A percentile compares a stretch with the other conserved stretches of the same genome.
Evolutionary conservation across 2,113 vertebrate species (phyloP).

Genomic region (Aegypius monachus): DNA sequence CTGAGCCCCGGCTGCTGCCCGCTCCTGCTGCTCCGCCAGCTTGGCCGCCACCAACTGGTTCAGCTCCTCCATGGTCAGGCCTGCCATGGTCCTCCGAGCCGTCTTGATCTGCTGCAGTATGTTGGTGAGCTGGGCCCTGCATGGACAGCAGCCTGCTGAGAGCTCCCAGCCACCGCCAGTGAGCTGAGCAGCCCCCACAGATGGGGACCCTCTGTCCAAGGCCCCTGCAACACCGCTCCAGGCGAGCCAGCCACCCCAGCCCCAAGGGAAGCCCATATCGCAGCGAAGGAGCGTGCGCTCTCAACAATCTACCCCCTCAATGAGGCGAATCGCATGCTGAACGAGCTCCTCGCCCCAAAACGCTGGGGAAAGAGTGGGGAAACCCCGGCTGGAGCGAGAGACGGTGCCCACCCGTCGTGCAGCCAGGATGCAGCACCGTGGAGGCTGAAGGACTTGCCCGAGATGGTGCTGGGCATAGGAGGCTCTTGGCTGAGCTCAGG

Average conservation of each 20-base stretch:
- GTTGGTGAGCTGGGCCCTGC: slow-evolving; percentile 80
- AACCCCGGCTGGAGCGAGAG: not conserved
- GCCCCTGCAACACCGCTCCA: accelerated
- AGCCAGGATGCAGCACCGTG: not conserved
- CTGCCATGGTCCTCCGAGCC: slow-evolving; percentile 84
- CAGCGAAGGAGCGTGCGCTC: accelerated
- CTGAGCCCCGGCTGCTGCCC: slow-evolving; percentile 54
- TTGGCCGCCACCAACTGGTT: slow-evolving; percentile 79
- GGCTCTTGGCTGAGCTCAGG: not conserved
- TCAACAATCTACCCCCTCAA: accelerated
- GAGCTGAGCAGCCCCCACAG: accelerated
- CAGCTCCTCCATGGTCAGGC: slow-evolving; percentile 88
- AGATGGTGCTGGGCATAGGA: accelerated
- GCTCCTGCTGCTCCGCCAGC: slow-evolving; percentile 76
- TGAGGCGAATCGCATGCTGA: accelerated
- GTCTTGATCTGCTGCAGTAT: slow-evolving; percentile 92
- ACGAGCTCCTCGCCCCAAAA: not conserved
- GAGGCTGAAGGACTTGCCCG: not conserved
- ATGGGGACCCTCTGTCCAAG: not conserved
- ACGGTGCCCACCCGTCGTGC: not conserved
- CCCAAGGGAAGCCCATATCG: accelerated
- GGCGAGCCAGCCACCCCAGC: not conserved
- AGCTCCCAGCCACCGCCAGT: not conserved
- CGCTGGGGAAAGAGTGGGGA: not conserved
- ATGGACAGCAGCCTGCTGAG: not conserved